These are phyloP conservation scores for Cataglyphis rosenhaueri DNA, from an alignment of 2,888 invertebrate species.

Conservation along the genomic window DNA sequence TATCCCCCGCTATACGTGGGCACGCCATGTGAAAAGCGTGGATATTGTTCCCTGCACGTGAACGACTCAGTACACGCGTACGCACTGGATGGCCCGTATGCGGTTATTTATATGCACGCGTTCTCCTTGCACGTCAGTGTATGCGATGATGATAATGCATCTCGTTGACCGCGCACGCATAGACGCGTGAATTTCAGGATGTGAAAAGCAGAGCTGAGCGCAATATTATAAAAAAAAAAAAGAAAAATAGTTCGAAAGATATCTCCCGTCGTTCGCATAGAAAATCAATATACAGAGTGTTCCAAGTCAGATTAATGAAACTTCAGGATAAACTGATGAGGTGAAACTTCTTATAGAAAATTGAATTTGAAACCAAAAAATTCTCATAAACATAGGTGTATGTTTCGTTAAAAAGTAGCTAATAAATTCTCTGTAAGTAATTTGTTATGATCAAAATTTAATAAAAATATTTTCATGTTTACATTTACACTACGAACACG, in stretches of 20 bases:
- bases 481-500: too few relatives aligned
- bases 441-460: too few relatives aligned
- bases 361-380: too few relatives aligned
- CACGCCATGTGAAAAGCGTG: slow-evolving; percentile 33
- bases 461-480: too few relatives aligned
- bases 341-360: too few relatives aligned
- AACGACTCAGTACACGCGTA: slow-evolving; percentile 27
- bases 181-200: slow-evolving; percentile 60
- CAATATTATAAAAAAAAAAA: not conserved
- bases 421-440: too few relatives aligned
- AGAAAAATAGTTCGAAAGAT: not conserved
- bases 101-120: slow-evolving; percentile 58
- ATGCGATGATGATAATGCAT: slow-evolving; percentile 49
- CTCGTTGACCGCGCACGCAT: slow-evolving; percentile 60
- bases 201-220: slow-evolving; percentile 3
- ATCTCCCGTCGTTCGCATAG: not conserved
- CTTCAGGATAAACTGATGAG: too few relatives aligned
- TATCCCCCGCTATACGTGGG: slow-evolving; percentile 25
- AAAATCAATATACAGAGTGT: too few relatives aligned
- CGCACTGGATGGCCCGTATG: slow-evolving; percentile 54
- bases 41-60: slow-evolving; percentile 36
- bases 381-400: too few relatives aligned
- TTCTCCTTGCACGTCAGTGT: slow-evolving; percentile 41
- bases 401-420: too few relatives aligned
- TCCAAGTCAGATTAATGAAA: too few relatives aligned